These are phyloP conservation scores for Notothenia coriiceps DNA, from an alignment of 2,113 vertebrate genomes.

Conservation along the genomic window DNA sequence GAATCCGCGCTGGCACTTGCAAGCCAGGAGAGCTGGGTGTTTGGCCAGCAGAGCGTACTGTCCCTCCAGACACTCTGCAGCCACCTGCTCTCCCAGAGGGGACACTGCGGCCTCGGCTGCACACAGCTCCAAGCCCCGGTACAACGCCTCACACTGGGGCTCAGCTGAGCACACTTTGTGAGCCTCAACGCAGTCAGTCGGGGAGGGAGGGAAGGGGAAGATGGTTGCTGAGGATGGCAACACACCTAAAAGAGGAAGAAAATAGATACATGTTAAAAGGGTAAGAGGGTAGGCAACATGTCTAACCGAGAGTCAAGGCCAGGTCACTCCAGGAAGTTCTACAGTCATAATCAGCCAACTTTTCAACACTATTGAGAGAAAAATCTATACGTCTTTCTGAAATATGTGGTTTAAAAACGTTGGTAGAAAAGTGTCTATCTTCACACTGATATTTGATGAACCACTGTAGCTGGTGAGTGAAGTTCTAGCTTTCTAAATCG, in stretches of 20 bases:
- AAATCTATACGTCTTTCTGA: background rate
- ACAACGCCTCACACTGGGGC: constrained; percentile 84
- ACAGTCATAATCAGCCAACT: too few species aligned
- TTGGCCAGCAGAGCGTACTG: constrained; percentile 84
- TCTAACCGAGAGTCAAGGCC: background rate
- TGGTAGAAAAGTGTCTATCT: background rate
- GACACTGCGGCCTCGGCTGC: constrained; percentile 73
- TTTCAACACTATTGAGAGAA: too few species aligned
- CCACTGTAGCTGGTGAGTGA: too few species aligned
- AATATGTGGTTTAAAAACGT: background rate
- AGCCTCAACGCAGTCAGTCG: constrained; percentile 85
- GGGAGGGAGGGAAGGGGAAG: constrained; percentile 35
- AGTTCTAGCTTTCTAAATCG: too few species aligned
- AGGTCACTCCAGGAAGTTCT: background rate
- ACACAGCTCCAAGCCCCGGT: constrained; percentile 87
- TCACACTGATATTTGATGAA: background rate
- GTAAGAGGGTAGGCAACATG: background rate
- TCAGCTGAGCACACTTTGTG: constrained; percentile 84
- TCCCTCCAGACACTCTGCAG: constrained; percentile 86
- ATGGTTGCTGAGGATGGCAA: constrained; percentile 15
- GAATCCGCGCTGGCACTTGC: constrained; percentile 90
- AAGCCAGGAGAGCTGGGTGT: constrained; percentile 84
- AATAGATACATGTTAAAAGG: background rate
- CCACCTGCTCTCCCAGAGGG: constrained; percentile 65
- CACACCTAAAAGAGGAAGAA: constrained; percentile 54